Evolutionary conservation across 1,140 invertebrate genomes (phyloP), one percentile per base, ranked within the genome.

Genomic region (Phymastichus coffea): DNA sequence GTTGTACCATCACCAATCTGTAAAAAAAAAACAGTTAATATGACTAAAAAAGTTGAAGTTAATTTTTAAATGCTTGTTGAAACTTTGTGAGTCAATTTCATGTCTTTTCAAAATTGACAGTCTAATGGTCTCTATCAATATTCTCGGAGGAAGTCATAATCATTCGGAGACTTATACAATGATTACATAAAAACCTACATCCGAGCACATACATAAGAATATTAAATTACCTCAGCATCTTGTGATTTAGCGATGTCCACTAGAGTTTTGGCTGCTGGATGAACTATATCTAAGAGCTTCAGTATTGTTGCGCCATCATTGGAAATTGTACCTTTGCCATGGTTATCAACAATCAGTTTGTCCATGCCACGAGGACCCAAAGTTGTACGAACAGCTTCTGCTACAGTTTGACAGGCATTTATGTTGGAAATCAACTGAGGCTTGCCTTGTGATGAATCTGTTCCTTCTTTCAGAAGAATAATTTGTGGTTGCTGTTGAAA

Each of bases 251-350:
- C 98, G 76, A 99, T 99, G 72, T 99, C 97, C 14, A 99, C 97
- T 40, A 99, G 80, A 14, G 93, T 97, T 81, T 94, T 96, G 0
- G 96, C 98, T 23, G 97, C 97, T 3, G 98, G 97, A 81, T 99
- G 98, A 52, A 99, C 88, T 72, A 99, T 91, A 75, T 99, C 96
- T 37, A 99, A 79, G 23, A 97, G 83, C 79, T 98, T 99, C 84
- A 99, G 87, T 63, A 99, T 99, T 14, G 98, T 99, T 7, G 98
- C 98, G 20, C 98, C 98, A 83, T 99, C 98, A 78, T 99, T 99
- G 1, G 97, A 99, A 68, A 99, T 99, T 1, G 95, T 97, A 1
- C 94, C 88, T 77, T 94, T 94, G 3, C 94, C 90, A 66, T 86
- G 86, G 55, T 83, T 80, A 75, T 96, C 90, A 2, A 99, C 95